phyloP scores from a whole-genome alignment of 2,888 invertebrate species.

The Agrypnus murinus region DNA sequence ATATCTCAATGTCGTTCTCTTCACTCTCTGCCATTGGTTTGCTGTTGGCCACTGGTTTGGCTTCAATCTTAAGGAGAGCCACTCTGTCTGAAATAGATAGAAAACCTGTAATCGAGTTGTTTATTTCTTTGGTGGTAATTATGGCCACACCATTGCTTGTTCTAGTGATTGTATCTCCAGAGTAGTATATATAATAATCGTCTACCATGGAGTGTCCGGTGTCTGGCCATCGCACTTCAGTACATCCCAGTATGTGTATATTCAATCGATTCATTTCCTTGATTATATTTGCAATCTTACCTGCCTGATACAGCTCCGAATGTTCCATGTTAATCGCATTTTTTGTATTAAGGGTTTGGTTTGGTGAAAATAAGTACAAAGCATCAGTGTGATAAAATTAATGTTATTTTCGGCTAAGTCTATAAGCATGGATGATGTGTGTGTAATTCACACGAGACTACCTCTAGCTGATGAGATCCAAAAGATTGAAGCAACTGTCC shows the following conservation, averaged over 20 bases:
- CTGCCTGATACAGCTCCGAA: conserved; percentile 33
- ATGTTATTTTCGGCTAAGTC: no score
- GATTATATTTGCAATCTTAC: conserved; percentile 29
- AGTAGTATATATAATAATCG: conserved; percentile 41
- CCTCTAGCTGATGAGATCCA: no score
- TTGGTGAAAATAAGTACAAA: no score
- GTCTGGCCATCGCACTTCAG: conserved; percentile 44
- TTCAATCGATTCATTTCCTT: conserved; percentile 35
- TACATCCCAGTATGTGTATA: conserved; percentile 7
- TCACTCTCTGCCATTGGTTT: not conserved
- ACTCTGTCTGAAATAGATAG: no score
- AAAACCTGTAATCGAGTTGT: no score
- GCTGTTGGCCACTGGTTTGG: not conserved
- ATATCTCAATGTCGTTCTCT: no score
- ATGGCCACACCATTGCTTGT: conserved; percentile 40
- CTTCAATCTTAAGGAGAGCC: not conserved
- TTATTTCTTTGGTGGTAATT: no score
- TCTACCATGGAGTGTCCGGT: conserved; percentile 27
- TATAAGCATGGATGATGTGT: no score
- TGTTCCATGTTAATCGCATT: not conserved
- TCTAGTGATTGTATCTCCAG: conserved; percentile 39
- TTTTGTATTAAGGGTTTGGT: not conserved
- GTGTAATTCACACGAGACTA: no score
- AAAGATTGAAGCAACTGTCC: no score
- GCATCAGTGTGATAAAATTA: no score